Evolutionary conservation across 2,888 invertebrate species (phyloP).

Genomic region (Agrotis ipsilon): DNA sequence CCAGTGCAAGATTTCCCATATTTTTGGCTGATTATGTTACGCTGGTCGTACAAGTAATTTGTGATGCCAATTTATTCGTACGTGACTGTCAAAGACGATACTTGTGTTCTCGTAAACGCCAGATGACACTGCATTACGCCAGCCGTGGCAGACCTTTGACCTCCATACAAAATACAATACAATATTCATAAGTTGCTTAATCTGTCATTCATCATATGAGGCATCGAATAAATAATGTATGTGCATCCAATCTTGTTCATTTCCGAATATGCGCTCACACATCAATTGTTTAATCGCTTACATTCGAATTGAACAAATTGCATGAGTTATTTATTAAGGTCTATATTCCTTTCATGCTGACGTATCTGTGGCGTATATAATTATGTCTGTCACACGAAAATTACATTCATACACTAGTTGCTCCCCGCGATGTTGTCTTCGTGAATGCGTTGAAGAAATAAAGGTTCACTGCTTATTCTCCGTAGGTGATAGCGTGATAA

Average conservation of each 20-base stretch:
- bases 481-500: no score
- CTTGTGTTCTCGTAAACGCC: slow-evolving; percentile 9
- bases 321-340: slow-evolving; percentile 37
- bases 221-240: slow-evolving; percentile 48
- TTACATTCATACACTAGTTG: no score
- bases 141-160: slow-evolving; percentile 29
- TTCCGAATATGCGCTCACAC: slow-evolving; percentile 40
- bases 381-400: no score
- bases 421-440: no score
- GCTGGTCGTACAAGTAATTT: not conserved
- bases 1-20: not conserved
- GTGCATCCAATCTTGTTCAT: slow-evolving; percentile 58
- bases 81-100: slow-evolving; percentile 21
- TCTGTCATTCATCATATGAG: slow-evolving; percentile 51
- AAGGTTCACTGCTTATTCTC: no score
- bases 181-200: slow-evolving; percentile 53
- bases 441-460: no score
- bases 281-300: slow-evolving; percentile 54
- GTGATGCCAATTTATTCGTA: slow-evolving; percentile 11
- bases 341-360: no score
- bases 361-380: no score
- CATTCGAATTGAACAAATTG: slow-evolving; percentile 48
- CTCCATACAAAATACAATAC: slow-evolving; percentile 30
- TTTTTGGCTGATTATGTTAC: not conserved
- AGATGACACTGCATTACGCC: slow-evolving; percentile 21